Evolutionary conservation across 2,797 vertebrate species (phyloP), one percentile per base, ranked within the genome.

Genomic region (Coracias cyanogaster): DNA sequence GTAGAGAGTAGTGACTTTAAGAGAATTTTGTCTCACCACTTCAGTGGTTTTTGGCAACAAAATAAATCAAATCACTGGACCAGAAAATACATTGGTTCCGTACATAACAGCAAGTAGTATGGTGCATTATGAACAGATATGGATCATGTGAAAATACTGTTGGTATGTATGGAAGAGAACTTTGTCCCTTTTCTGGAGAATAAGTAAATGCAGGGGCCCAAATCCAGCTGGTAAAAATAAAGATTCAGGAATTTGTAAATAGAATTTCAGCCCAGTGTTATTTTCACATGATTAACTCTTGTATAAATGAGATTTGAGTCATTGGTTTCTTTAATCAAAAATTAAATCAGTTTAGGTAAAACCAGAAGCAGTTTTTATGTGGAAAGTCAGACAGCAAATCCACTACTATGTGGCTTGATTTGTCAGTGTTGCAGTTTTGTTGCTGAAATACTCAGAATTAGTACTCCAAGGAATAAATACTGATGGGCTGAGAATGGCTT

Each of bases 31-130:
- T 91, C 43, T 91, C 81, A 49, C 11, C 48, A 62, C 76, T 94
- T 90, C 87, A 76, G 21, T 84, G 87, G 65, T 71, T 93, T 62
- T 88, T 82, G 54, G 73, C 66, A 88, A 94, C 76, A 90, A 93
- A 91, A 94, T 91, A 86, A 92, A 89, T 94, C 71, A 89, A 92
- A 77, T 39, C 69, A 55, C 76, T 78, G 79, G 61, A 81, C 82
- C 82, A 78, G 39, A 39, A 89, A 95, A 94, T 84, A 49, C 0
- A 0, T 33, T 12, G 7, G 10, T 81, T 91, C 81, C 86, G 66
- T 62, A 72, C 45, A 48, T 76, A 94, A 62, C 3, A 48, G 35
- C 29, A 67, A 82, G 35, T 28, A 72, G 17, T 46, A 57, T 54
- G 39, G 43, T 77, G 20, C 20, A 43, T 77, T 85, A 73, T 86